Evolutionary conservation across 2,113 vertebrate genomes (phyloP).

Genomic region (Desmodus rotundus): DNA sequence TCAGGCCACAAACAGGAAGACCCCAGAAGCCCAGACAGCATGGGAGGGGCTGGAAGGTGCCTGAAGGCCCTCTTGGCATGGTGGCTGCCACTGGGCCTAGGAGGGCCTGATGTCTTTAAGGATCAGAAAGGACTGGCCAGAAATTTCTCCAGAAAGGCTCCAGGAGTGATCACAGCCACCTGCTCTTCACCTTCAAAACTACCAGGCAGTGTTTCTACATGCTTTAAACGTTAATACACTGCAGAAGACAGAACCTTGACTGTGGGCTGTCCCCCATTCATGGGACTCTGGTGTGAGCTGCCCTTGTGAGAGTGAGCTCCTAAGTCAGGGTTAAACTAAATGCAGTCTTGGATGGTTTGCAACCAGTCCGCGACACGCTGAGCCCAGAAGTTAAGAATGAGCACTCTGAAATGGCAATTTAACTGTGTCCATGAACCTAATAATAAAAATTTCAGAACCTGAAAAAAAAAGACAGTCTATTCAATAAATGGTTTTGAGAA

Average conservation of each 20-base stretch:
- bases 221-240: background rate
- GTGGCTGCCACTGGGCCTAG: background rate
- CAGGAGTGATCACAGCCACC: background rate
- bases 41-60: background rate
- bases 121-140: background rate
- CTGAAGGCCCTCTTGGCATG: background rate
- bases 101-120: background rate
- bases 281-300: background rate
- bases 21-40: background rate
- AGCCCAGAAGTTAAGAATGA: background rate
- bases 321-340: background rate
- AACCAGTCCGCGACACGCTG: accelerated
- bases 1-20: background rate
- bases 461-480: too few relatives aligned
- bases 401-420: background rate
- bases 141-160: background rate
- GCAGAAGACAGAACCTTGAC: background rate
- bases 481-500: too few relatives aligned
- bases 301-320: background rate
- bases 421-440: background rate
- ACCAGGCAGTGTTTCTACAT: background rate
- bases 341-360: background rate
- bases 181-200: background rate
- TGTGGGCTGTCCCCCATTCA: background rate
- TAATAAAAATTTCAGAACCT: background rate